Evolutionary conservation across 2,113 vertebrate genomes (phyloP).

Genomic region (Pluvialis apricaria): DNA sequence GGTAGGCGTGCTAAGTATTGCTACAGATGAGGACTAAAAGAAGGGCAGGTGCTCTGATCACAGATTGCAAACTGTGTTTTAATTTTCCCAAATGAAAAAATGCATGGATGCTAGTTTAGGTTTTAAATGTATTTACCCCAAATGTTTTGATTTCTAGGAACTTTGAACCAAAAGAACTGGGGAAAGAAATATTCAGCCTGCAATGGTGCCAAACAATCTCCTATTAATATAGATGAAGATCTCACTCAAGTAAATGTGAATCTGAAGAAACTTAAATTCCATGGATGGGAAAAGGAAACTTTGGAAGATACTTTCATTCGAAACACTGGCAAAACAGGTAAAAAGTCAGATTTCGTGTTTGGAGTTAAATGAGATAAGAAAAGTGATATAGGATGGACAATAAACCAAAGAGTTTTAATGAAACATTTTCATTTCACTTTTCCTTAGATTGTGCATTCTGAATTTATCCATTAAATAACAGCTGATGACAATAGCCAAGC

Average conservation of each 20-base stretch:
- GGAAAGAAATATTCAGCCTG: conserved; percentile 92
- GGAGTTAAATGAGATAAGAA: not conserved
- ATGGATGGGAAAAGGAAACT: conserved; percentile 85
- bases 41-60: not conserved
- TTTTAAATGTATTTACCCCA: not conserved
- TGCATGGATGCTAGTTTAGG: not conserved
- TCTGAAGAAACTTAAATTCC: conserved; percentile 87
- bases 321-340: conserved; percentile 97
- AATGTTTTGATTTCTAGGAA: conserved; percentile 74
- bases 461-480: not conserved
- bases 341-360: not conserved
- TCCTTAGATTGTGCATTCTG: not conserved
- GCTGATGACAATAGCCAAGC: not conserved
- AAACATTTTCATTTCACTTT: not conserved
- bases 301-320: conserved; percentile 80
- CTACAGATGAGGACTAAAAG: not conserved
- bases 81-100: not conserved
- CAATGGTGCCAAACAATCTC: conserved; percentile 93
- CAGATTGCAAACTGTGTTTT: not conserved
- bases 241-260: conserved; percentile 91
- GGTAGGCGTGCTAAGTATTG: not conserved
- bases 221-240: conserved; percentile 92
- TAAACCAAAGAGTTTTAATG: not conserved
- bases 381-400: not conserved
- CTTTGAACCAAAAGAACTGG: conserved; percentile 94